Evolutionary conservation across 2,113 vertebrate genomes (phyloP).

Genomic region (Saimiri boliviensis): DNA sequence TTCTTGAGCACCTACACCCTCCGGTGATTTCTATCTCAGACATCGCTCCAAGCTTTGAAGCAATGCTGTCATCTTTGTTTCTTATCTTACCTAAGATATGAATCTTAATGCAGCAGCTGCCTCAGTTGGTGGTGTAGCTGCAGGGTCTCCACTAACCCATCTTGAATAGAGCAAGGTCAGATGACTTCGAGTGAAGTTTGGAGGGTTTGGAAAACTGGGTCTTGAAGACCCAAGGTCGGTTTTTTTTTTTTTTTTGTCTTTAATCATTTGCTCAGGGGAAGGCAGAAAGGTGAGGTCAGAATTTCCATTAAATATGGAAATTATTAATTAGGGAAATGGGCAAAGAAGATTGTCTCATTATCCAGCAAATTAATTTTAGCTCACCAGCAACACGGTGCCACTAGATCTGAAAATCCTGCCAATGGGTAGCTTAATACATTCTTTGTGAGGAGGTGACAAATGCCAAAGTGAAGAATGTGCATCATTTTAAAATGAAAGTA

Average conservation of each 20-base stretch:
- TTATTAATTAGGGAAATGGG: slow-evolving; percentile 59
- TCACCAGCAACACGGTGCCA: background rate
- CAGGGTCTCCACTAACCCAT: background rate
- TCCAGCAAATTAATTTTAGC: slow-evolving; percentile 46
- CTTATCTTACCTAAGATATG: background rate
- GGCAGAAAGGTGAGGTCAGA: slow-evolving; percentile 28
- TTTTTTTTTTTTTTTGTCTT: background rate
- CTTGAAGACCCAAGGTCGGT: slow-evolving; percentile 6
- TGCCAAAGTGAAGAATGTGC: background rate
- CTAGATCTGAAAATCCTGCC: slow-evolving; percentile 32
- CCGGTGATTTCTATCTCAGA: background rate
- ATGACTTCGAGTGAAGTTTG: background rate
- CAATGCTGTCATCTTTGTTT: background rate
- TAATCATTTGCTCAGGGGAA: slow-evolving; percentile 56
- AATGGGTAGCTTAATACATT: background rate
- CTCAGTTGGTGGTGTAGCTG: background rate
- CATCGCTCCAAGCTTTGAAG: background rate
- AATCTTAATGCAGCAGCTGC: background rate
- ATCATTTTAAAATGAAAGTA: slow-evolving; percentile 34
- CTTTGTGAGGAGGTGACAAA: slow-evolving; percentile 5
- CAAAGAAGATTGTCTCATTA: slow-evolving; percentile 53
- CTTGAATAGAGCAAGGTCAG: background rate
- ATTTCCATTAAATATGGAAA: slow-evolving; percentile 60
- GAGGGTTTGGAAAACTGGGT: background rate
- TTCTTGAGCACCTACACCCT: background rate